phyloP scores from a whole-genome alignment of 1,140 invertebrate genomes.

The Branchinecta lindahli region DNA sequence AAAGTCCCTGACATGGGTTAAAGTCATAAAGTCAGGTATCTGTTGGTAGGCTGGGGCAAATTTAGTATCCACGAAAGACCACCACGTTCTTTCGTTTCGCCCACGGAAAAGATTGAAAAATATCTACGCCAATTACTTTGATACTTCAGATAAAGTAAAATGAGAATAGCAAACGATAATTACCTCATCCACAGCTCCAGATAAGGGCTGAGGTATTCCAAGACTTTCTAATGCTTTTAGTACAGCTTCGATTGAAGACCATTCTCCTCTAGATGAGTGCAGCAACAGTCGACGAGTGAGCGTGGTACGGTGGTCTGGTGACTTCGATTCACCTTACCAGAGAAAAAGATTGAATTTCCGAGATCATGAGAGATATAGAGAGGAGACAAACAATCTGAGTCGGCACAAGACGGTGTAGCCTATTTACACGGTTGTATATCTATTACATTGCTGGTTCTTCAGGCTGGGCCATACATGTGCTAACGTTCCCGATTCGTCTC shows the following conservation, averaged over 20 bases:
- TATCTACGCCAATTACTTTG: neutral
- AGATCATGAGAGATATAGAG: too few relatives aligned
- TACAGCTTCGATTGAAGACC: slow-evolving; percentile 12
- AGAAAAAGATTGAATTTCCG: too few relatives aligned
- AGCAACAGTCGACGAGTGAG: neutral
- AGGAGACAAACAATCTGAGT: too few relatives aligned
- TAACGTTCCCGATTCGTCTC: too few relatives aligned
- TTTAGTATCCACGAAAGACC: neutral
- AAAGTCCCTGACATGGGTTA: neutral
- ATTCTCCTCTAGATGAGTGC: neutral
- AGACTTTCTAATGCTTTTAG: neutral
- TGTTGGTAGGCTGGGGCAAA: neutral
- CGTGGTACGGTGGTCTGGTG: too few relatives aligned
- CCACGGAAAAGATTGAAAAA: neutral
- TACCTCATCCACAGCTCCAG: slow-evolving; percentile 11
- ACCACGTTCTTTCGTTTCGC: neutral
- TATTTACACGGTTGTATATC: too few relatives aligned
- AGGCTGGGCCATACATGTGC: too few relatives aligned
- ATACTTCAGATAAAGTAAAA: neutral
- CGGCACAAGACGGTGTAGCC: too few relatives aligned
- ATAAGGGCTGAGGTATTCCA: neutral
- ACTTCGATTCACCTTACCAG: too few relatives aligned
- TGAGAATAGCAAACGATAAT: neutral
- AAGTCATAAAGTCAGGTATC: neutral
- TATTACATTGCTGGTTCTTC: too few relatives aligned